Evolutionary conservation across 2,888 invertebrate species (phyloP).

Genomic region (Nemotelus pantherinus): DNA sequence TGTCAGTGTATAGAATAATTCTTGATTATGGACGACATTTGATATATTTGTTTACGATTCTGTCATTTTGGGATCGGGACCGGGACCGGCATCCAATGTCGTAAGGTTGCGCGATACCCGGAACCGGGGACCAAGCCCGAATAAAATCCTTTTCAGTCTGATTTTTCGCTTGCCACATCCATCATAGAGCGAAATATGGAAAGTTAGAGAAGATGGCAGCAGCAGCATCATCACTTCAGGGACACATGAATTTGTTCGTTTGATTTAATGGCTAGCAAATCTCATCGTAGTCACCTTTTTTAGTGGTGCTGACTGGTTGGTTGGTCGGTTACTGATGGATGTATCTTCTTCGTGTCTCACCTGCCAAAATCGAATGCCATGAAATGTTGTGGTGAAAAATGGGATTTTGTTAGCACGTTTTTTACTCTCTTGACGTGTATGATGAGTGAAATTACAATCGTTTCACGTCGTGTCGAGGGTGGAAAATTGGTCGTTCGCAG

Average conservation of each 20-base stretch:
- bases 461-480: not conserved
- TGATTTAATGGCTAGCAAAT: constrained; percentile 40
- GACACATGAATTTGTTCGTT: constrained; percentile 33
- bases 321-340: not conserved
- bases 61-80: constrained; percentile 9
- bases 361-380: constrained; percentile 48
- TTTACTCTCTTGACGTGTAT: not conserved
- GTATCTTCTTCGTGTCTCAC: not conserved
- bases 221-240: constrained; percentile 16
- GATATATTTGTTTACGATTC: constrained; percentile 51
- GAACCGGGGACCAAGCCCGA: not conserved
- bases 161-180: constrained; percentile 19
- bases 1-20: constrained; percentile 48
- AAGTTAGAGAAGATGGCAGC: not conserved
- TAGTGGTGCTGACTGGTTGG: not conserved
- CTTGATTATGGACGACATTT: constrained; percentile 51
- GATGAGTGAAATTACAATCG: constrained; percentile 6
- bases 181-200: not conserved
- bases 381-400: constrained; percentile 50
- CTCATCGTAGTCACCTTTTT: constrained; percentile 9
- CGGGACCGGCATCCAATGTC: not conserved
- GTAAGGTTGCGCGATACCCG: not conserved
- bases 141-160: not conserved
- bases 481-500: constrained; percentile 10
- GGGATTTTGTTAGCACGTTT: constrained; percentile 28